A percentile compares a stretch with the other conserved stretches of the same genome.
Conservation (phyloP, 2,888 invertebrate genomes). For the Eilema sororculum region DNA sequence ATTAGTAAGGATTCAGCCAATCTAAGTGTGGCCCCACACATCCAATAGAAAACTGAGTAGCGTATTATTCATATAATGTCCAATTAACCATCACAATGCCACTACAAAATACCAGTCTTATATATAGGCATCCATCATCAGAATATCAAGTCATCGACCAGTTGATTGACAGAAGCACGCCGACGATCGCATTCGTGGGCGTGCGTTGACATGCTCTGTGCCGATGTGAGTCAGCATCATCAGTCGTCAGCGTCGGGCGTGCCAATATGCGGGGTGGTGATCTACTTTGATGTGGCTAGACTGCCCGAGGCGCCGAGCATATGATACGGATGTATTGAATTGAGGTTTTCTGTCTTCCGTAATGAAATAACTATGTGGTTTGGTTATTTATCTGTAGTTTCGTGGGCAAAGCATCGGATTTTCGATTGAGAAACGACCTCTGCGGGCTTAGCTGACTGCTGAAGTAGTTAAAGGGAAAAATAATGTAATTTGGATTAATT, state of each 20-base stretch:
- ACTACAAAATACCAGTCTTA: slow-evolving; percentile 6
- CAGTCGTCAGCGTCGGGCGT: slow-evolving; percentile 24
- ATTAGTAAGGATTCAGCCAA: too few relatives aligned
- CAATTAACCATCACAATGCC: background rate
- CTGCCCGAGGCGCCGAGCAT: background rate
- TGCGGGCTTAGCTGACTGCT: too few relatives aligned
- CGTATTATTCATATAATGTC: background rate
- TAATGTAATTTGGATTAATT: too few relatives aligned
- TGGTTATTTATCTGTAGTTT: too few relatives aligned
- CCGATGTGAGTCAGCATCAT: slow-evolving; percentile 36
- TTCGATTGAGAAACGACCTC: too few relatives aligned
- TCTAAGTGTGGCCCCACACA: too few relatives aligned
- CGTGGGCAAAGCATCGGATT: too few relatives aligned
- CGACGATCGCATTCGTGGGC: slow-evolving; percentile 19
- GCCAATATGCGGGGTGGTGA: slow-evolving; percentile 25
- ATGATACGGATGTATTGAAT: too few relatives aligned
- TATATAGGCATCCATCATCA: slow-evolving; percentile 13
- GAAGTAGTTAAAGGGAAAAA: too few relatives aligned
- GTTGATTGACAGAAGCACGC: slow-evolving; percentile 12
- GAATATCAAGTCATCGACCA: slow-evolving; percentile 22
- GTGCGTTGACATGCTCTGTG: slow-evolving; percentile 38
- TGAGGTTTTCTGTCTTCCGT: background rate
- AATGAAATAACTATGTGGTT: background rate
- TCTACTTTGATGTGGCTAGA: slow-evolving; percentile 19
- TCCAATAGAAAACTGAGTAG: too few relatives aligned